Evolutionary conservation across 2,797 vertebrate genomes (phyloP).

Genomic region (Anisognathus igniventris): DNA sequence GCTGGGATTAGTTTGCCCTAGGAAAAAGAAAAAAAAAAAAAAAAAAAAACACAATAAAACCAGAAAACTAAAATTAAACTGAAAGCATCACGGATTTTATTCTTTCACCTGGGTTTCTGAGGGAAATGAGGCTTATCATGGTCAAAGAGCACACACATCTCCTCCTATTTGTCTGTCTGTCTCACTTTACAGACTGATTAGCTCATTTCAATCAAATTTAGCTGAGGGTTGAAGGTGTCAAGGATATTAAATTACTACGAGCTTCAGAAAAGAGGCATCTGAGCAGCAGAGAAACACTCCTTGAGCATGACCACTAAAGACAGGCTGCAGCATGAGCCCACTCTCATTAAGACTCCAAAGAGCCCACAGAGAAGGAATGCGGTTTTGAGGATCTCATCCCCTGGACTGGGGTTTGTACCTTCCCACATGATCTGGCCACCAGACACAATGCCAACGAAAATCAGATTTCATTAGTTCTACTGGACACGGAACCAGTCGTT

Average conservation of each 20-base stretch:
- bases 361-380: background rate
- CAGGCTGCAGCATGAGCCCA: background rate
- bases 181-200: constrained; percentile 37
- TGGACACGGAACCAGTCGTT: background rate
- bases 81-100: background rate
- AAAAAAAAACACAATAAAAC: background rate
- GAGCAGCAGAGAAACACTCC: background rate
- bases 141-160: background rate
- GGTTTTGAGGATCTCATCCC: background rate
- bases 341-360: background rate
- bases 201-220: constrained; percentile 44
- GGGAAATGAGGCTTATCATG: constrained; percentile 7
- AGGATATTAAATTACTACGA: background rate
- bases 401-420: background rate
- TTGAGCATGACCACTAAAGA: background rate
- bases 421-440: background rate
- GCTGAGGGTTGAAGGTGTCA: background rate
- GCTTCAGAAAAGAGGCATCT: background rate
- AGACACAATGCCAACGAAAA: background rate
- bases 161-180: constrained; percentile 24
- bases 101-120: background rate
- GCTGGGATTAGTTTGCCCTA: background rate
- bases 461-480: background rate
- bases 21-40: no score
- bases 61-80: background rate